These are phyloP conservation scores for Pituophis catenifer DNA, from an alignment of 2,113 vertebrate species.

Conservation along the genomic window DNA sequence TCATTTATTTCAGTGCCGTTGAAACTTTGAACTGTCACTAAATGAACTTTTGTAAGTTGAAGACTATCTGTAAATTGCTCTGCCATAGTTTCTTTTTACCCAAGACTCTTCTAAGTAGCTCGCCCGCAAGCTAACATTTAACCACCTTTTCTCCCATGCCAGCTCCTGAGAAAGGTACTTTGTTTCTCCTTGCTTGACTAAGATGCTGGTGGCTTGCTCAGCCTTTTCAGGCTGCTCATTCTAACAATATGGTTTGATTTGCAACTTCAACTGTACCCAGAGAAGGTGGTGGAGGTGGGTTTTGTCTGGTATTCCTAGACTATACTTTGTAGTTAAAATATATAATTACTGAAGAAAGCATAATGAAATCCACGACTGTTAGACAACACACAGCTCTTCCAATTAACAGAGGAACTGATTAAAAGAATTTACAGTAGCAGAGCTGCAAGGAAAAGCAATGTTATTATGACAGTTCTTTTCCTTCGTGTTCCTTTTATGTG, in stretches of 20 bases:
- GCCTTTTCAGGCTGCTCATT: conserved; percentile 20
- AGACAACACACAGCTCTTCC: conserved; percentile 61
- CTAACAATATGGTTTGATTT: conserved; percentile 42
- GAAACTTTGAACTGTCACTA: neutral
- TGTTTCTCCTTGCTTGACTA: neutral
- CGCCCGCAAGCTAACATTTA: neutral
- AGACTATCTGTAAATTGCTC: neutral
- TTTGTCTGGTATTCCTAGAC: conserved; percentile 38
- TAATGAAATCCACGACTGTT: conserved; percentile 59
- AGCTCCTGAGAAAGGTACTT: neutral
- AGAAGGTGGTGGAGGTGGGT: conserved; percentile 41
- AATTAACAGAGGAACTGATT: conserved; percentile 62
- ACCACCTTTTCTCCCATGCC: neutral
- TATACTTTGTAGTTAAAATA: conserved; percentile 58
- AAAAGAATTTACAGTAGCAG: conserved; percentile 64
- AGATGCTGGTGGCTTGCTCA: conserved; percentile 8
- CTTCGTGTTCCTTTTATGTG: neutral
- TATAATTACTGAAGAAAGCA: conserved; percentile 63
- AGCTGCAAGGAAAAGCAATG: conserved; percentile 52
- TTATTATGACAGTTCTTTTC: conserved; percentile 49
- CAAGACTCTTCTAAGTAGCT: neutral
- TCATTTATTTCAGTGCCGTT: neutral
- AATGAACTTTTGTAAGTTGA: neutral
- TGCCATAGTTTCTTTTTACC: neutral
- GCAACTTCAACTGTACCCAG: conserved; percentile 49